These are phyloP conservation scores for Oxygymnocypris stewartii DNA, from an alignment of 2,113 vertebrate species.

Conservation along the genomic window DNA sequence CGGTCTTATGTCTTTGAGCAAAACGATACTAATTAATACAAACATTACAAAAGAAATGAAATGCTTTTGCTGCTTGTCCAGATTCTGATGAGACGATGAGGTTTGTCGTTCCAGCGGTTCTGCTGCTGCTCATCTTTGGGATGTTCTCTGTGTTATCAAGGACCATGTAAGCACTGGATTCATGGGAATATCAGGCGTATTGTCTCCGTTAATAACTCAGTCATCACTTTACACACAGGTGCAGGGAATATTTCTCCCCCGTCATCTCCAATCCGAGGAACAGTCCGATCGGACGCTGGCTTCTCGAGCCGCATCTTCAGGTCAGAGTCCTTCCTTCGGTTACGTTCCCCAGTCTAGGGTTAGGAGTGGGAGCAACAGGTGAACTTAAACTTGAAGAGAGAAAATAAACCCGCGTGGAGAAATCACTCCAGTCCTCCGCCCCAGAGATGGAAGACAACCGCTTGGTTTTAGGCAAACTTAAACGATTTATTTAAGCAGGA, in stretches of 20 bases:
- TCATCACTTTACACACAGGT: constrained; percentile 52
- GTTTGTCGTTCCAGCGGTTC: neutral
- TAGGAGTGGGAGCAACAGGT: too few species aligned
- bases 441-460: too few species aligned
- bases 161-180: constrained; percentile 50
- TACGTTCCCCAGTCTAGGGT: too few species aligned
- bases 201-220: neutral
- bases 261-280: constrained; percentile 55
- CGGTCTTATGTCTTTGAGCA: too few species aligned
- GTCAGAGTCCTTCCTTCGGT: constrained; percentile 45
- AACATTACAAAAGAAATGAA: too few species aligned
- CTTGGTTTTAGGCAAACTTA: too few species aligned
- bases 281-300: constrained; percentile 64
- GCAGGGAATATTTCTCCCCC: constrained; percentile 58
- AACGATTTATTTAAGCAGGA: too few species aligned
- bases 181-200: neutral
- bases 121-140: constrained; percentile 14
- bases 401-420: too few species aligned
- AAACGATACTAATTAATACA: neutral
- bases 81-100: constrained; percentile 43
- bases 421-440: too few species aligned
- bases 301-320: constrained; percentile 56
- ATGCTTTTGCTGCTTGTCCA: constrained; percentile 5
- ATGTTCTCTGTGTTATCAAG: constrained; percentile 30
- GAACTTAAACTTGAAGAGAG: too few species aligned